Conservation (phyloP, 1,140 invertebrate species). For the Sycophaga agraensis region DNA sequence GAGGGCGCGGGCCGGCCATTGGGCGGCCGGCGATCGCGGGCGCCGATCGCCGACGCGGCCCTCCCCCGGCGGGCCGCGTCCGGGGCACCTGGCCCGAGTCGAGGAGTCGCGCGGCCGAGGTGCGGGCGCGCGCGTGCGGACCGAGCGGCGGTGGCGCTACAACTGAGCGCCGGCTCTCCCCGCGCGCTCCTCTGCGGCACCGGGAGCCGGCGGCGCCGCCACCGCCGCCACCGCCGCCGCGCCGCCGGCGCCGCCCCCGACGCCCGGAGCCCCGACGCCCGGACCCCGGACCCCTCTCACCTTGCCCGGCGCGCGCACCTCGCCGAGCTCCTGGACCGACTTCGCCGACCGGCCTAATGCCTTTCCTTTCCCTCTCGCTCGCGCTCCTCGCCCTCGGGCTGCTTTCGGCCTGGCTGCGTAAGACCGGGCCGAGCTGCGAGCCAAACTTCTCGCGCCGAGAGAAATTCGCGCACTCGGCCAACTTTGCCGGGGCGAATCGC, state of each 20-base stretch:
- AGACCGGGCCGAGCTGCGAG: too few relatives aligned
- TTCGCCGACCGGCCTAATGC: not conserved
- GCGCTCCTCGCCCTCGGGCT: too few relatives aligned
- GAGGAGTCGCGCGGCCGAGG: slow-evolving; percentile 34
- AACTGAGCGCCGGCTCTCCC: slow-evolving; percentile 42
- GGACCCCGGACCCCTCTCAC: not conserved
- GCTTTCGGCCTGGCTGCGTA: too few relatives aligned
- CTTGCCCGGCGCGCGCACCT: too few relatives aligned
- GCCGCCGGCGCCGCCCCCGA: slow-evolving; percentile 19
- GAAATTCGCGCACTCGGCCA: too few relatives aligned
- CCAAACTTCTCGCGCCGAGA: too few relatives aligned
- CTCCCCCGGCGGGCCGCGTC: not conserved
- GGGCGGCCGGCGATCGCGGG: not conserved
- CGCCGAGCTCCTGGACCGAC: too few relatives aligned
- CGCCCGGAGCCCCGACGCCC: not conserved
- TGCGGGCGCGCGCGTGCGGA: slow-evolving; percentile 31
- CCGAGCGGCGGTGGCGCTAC: slow-evolving; percentile 48
- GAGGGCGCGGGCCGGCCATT: not conserved
- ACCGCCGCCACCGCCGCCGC: slow-evolving; percentile 3
- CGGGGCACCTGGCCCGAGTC: not conserved
- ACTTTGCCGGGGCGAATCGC: too few relatives aligned
- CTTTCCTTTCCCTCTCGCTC: not conserved
- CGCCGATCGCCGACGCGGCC: too few relatives aligned
- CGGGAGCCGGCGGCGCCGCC: slow-evolving; percentile 36
- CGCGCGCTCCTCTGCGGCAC: slow-evolving; percentile 47